Evolutionary conservation across 2,797 vertebrate species (phyloP).

Genomic region (Chaenodraco wilsoni): DNA sequence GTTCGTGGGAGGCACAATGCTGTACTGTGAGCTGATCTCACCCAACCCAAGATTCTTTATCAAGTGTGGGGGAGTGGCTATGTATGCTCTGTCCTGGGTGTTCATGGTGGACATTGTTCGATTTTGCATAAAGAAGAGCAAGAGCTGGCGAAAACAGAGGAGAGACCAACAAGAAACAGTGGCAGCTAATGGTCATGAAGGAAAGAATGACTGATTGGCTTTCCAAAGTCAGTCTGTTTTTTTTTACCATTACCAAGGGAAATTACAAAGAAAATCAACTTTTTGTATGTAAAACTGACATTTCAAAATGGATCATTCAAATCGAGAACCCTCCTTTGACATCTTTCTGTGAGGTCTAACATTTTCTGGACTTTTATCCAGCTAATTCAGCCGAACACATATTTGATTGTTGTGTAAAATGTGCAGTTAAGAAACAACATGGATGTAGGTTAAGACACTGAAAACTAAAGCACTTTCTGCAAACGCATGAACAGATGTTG

Average conservation of each 20-base stretch:
- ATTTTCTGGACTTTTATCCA: slow-evolving; percentile 25
- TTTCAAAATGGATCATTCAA: slow-evolving; percentile 28
- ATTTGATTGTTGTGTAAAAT: slow-evolving; percentile 26
- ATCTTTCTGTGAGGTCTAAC: slow-evolving; percentile 20
- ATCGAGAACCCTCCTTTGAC: slow-evolving; percentile 3
- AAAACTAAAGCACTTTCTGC: slow-evolving; percentile 66
- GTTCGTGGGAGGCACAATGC: slow-evolving; percentile 92
- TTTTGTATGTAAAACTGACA: slow-evolving; percentile 32
- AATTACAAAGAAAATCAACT: slow-evolving; percentile 27
- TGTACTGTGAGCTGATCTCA: slow-evolving; percentile 94
- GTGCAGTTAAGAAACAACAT: slow-evolving; percentile 45
- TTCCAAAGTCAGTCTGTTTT: slow-evolving; percentile 16
- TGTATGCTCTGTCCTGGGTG: slow-evolving; percentile 94
- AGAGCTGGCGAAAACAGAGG: slow-evolving; percentile 85
- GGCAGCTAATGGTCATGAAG: slow-evolving; percentile 70
- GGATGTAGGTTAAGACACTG: slow-evolving; percentile 28
- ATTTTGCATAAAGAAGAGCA: slow-evolving; percentile 88
- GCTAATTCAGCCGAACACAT: slow-evolving; percentile 18
- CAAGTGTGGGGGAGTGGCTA: slow-evolving; percentile 91
- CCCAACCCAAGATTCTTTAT: slow-evolving; percentile 91
- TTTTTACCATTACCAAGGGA: slow-evolving; percentile 17
- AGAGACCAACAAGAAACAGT: slow-evolving; percentile 53
- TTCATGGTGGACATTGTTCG: slow-evolving; percentile 95
- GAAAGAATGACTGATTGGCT: slow-evolving; percentile 72
- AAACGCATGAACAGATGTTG: slow-evolving; percentile 47